phyloP scores from a whole-genome alignment of 2,888 invertebrate genomes.

The Phortica magna region DNA sequence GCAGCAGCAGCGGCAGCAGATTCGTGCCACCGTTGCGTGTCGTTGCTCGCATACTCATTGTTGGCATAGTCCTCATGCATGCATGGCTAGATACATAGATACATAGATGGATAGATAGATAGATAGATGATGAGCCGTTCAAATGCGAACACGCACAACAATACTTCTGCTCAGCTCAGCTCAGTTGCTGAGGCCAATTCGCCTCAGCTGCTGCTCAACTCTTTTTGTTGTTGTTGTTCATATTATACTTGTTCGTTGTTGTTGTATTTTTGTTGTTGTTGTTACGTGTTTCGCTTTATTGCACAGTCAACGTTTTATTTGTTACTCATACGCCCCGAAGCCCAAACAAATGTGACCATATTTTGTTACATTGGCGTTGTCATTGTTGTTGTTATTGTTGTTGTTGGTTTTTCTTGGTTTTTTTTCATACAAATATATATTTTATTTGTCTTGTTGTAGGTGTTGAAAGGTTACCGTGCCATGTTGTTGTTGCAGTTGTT shows the following conservation, averaged over 20 bases:
- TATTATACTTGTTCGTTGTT: background rate
- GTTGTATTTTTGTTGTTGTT: background rate
- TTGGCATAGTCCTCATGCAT: constrained; percentile 24
- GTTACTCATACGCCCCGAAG: constrained; percentile 39
- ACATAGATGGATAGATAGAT: too few species aligned
- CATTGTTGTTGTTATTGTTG: background rate
- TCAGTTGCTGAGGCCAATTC: background rate
- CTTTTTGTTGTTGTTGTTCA: background rate
- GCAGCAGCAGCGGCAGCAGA: too few species aligned
- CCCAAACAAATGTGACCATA: background rate
- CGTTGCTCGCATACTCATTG: constrained; percentile 30
- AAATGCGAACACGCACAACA: background rate
- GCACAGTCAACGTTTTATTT: constrained; percentile 63
- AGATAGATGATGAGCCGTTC: too few species aligned
- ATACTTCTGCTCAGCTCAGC: background rate
- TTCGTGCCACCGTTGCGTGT: constrained; percentile 39
- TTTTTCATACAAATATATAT: constrained; percentile 56
- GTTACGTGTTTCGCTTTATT: constrained; percentile 49
- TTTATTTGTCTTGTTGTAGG: constrained; percentile 54
- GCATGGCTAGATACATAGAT: background rate
- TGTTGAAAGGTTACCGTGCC: constrained; percentile 56
- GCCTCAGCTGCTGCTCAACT: background rate
- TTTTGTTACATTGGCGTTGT: background rate
- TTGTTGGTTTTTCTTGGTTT: constrained; percentile 29
- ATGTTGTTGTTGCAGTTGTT: constrained; percentile 22